Conservation (phyloP, 2,113 vertebrate genomes). For the Tragelaphus scriptus region DNA sequence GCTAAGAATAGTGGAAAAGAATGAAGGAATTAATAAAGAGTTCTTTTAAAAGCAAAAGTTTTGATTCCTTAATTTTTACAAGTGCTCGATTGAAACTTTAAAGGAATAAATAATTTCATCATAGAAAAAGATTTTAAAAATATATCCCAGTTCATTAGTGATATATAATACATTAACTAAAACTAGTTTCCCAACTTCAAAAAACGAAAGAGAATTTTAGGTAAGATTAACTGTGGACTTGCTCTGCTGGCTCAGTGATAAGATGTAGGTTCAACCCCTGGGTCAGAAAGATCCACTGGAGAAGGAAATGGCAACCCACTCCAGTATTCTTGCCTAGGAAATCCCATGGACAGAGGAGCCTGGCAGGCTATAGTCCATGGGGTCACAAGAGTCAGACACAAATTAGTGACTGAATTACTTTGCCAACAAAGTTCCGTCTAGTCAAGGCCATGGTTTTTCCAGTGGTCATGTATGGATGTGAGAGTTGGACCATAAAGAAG, state of each 20-base stretch:
- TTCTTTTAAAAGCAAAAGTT: not conserved
- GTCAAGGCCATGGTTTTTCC: too few species aligned
- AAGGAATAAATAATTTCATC: not conserved
- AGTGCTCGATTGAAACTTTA: not conserved
- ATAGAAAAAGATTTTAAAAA: not conserved
- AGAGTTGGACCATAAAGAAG: too few species aligned
- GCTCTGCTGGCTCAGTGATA: not conserved
- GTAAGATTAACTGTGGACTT: not conserved
- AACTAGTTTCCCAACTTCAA: not conserved
- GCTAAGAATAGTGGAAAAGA: not conserved
- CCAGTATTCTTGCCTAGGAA: not conserved
- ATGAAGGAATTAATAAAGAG: not conserved
- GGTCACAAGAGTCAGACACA: not conserved
- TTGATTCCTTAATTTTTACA: not conserved
- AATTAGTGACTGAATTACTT: not conserved
- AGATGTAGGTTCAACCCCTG: not conserved
- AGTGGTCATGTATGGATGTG: too few species aligned
- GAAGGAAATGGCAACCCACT: not conserved
- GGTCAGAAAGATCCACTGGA: not conserved
- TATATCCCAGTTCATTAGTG: not conserved
- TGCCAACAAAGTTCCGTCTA: too few species aligned
- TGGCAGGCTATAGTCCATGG: not conserved
- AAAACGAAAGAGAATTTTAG: not conserved
- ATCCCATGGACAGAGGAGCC: not conserved
- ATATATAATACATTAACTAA: not conserved